Conservation (phyloP, 2,113 vertebrate genomes). For the Irena cyanogastra region DNA sequence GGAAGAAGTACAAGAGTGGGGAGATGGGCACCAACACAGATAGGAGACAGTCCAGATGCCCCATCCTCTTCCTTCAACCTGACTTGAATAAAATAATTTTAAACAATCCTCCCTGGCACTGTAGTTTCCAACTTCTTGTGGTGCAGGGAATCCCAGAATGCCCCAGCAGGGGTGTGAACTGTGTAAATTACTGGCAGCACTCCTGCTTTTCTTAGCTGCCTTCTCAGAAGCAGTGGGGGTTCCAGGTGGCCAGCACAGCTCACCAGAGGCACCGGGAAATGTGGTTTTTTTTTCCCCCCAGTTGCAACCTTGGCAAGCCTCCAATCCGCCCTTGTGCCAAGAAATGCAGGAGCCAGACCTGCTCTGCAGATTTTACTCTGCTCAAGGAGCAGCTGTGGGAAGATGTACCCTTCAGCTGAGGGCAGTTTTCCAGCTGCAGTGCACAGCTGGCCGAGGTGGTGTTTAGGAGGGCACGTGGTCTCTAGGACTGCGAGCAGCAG, state of each 20-base stretch:
- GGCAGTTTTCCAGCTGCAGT: not conserved
- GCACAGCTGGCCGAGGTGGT: not conserved
- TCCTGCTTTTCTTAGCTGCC: not conserved
- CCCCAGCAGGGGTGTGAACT: not conserved
- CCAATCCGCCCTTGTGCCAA: not conserved
- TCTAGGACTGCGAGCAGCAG: not conserved
- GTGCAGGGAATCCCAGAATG: not conserved
- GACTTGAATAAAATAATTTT: not conserved
- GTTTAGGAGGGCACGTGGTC: not conserved
- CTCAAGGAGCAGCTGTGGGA: not conserved
- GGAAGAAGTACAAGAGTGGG: not conserved
- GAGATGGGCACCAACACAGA: not conserved
- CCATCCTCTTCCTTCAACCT: not conserved
- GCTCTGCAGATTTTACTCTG: not conserved
- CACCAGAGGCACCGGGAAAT: accelerated
- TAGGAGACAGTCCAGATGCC: not conserved
- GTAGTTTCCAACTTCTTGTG: not conserved
- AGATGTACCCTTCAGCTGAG: not conserved
- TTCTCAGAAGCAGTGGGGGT: not conserved
- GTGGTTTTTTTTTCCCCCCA: not conserved
- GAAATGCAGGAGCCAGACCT: not conserved
- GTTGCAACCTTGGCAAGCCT: not conserved
- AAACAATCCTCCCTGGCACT: not conserved
- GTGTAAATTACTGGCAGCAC: not conserved
- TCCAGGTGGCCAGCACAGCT: not conserved